These are phyloP conservation scores for Syngnathus scovelli DNA, from an alignment of 2,113 vertebrate genomes.

Conservation along the genomic window DNA sequence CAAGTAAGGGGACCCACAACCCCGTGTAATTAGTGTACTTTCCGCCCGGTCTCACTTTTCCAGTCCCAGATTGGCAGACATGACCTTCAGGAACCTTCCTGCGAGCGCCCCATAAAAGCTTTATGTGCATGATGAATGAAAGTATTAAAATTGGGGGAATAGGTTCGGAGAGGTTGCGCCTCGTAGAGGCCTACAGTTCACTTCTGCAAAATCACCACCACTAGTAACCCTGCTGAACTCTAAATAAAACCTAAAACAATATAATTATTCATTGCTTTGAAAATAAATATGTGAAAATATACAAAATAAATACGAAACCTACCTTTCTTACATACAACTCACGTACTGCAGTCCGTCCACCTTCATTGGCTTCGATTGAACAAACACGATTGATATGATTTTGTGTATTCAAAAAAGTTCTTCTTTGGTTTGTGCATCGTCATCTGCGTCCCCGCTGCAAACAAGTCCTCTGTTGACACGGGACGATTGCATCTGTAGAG, in stretches of 20 bases:
- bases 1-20: neutral
- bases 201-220: too few species aligned
- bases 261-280: too few species aligned
- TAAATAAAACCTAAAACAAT: too few species aligned
- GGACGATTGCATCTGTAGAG: slow-evolving; percentile 10
- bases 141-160: too few species aligned
- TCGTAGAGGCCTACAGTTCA: too few species aligned
- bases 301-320: too few species aligned
- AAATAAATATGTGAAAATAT: neutral
- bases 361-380: neutral
- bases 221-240: too few species aligned
- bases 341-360: neutral
- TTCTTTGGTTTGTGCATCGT: slow-evolving; percentile 9
- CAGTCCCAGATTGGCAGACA: neutral
- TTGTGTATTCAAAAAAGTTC: slow-evolving; percentile 1
- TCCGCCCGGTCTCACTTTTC: neutral
- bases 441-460: neutral
- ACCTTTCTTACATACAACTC: neutral
- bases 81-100: neutral
- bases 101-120: too few species aligned
- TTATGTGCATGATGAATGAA: too few species aligned
- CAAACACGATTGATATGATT: slow-evolving; percentile 10
- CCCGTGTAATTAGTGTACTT: neutral
- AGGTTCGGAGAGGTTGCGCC: too few species aligned
- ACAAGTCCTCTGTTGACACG: slow-evolving; percentile 24